Evolutionary conservation across 2,888 invertebrate genomes (phyloP).

Genomic region (Hecatera dysodea): DNA sequence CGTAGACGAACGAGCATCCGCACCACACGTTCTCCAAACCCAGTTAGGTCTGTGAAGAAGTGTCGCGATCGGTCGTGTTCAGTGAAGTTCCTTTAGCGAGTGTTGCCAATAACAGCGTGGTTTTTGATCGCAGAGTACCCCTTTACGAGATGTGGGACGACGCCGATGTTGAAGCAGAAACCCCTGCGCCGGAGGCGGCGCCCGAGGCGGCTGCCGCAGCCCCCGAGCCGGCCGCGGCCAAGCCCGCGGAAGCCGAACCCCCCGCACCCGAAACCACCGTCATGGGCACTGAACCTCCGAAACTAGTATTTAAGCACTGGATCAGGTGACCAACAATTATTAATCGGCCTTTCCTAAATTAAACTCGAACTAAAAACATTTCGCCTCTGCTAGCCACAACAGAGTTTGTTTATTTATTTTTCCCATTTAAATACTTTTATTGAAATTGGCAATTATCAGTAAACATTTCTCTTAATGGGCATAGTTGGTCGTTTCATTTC

Average conservation of each 20-base stretch:
- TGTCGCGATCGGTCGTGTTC: constrained; percentile 62
- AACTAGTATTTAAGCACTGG: constrained; percentile 95
- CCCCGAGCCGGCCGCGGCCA: constrained; percentile 75
- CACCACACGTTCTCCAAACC: constrained; percentile 86
- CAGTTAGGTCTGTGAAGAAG: constrained; percentile 82
- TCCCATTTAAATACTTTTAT: background rate
- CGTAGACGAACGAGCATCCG: constrained; percentile 86
- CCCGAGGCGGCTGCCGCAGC: constrained; percentile 71
- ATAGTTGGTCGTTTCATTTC: background rate
- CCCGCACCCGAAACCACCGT: constrained; percentile 83
- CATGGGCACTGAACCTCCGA: constrained; percentile 91
- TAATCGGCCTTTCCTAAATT: background rate
- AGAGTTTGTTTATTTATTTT: background rate
- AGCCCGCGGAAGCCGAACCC: constrained; percentile 85
- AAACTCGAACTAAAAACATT: constrained; percentile 21
- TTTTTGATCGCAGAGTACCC: constrained; percentile 83
- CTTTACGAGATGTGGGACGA: constrained; percentile 90
- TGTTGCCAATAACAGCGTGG: constrained; percentile 72
- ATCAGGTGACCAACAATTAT: constrained; percentile 90
- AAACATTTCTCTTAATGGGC: constrained; percentile 14
- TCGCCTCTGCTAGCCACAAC: constrained; percentile 21
- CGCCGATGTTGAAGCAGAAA: constrained; percentile 90
- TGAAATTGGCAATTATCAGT: background rate
- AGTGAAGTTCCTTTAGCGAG: constrained; percentile 65
- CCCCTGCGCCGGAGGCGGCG: constrained; percentile 74